Percentiles rank a stretch among this genome's conserved stretches.
phyloP scores from a whole-genome alignment of 2,797 vertebrate genomes.

The Vultur gryphus region DNA sequence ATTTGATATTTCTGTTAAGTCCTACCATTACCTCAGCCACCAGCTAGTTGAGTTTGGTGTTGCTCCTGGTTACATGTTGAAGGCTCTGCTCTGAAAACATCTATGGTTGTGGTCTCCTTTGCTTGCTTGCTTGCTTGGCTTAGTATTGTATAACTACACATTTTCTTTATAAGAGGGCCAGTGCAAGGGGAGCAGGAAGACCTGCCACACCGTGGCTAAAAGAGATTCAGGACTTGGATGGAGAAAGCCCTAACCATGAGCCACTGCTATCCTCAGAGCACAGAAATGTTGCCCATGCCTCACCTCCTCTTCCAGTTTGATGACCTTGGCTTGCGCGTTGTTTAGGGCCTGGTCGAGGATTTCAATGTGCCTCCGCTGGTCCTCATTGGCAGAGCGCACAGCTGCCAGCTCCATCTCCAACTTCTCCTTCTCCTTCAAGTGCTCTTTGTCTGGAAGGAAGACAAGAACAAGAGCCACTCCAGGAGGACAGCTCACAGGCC shows the following conservation, averaged over 20 bases:
- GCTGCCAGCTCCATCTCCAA: constrained; percentile 80
- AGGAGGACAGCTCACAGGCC: constrained; percentile 7
- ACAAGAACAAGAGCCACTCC: constrained; percentile 23
- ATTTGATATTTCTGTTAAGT: background rate
- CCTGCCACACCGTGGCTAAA: background rate
- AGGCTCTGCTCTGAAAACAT: background rate
- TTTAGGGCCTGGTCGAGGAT: constrained; percentile 86
- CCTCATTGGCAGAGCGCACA: constrained; percentile 79
- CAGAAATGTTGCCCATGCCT: background rate
- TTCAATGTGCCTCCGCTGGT: constrained; percentile 83
- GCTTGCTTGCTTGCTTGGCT: background rate
- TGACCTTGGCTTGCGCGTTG: constrained; percentile 83
- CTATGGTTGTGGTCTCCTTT: background rate
- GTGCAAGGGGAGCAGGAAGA: background rate
- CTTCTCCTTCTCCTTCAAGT: constrained; percentile 83
- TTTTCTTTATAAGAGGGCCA: background rate
- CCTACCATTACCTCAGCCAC: background rate
- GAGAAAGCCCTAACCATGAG: background rate
- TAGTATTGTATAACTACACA: background rate
- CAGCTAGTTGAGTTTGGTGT: background rate
- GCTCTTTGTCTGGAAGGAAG: constrained; percentile 78
- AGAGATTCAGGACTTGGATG: background rate
- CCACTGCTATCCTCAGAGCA: background rate
- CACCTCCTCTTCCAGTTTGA: constrained; percentile 88
- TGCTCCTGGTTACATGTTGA: background rate